These are phyloP conservation scores for Drosophila repletoides DNA, from an alignment of 1,140 invertebrate genomes.

Conservation along the genomic window DNA sequence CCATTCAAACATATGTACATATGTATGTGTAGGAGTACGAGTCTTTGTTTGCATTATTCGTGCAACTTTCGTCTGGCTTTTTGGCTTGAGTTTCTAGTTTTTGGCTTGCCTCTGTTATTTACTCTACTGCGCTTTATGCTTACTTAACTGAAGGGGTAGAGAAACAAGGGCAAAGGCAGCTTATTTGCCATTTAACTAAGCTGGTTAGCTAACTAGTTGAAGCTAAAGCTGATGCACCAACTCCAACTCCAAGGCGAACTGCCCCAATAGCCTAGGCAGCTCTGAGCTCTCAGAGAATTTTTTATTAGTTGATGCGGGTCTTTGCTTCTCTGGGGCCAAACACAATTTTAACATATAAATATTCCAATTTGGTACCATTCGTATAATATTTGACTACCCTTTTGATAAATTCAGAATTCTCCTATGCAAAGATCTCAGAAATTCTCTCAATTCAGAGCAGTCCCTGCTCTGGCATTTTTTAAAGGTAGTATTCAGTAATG, in stretches of 20 bases:
- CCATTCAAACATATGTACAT: conserved; percentile 22
- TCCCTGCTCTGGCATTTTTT: too few species aligned
- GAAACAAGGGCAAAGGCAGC: conserved; percentile 11
- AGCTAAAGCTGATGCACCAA: not conserved
- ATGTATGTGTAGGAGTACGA: conserved; percentile 16
- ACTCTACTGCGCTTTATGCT: conserved; percentile 49
- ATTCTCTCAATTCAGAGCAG: too few species aligned
- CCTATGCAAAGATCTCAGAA: too few species aligned
- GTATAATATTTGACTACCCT: too few species aligned
- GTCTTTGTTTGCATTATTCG: conserved; percentile 55
- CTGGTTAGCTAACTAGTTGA: conserved; percentile 54
- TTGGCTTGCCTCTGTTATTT: conserved; percentile 48
- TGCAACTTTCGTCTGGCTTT: conserved; percentile 64
- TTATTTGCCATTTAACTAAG: conserved; percentile 72
- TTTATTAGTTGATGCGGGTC: conserved; percentile 18
- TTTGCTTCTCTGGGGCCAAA: not conserved
- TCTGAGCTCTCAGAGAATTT: conserved; percentile 12
- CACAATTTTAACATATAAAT: not conserved
- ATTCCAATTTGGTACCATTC: too few species aligned
- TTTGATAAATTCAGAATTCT: too few species aligned
- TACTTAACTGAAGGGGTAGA: not conserved
- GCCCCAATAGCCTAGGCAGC: not conserved
- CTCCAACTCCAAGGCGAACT: not conserved
- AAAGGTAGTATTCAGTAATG: too few species aligned
- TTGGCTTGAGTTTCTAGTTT: conserved; percentile 55